Percentiles rank a stretch among this genome's conserved stretches.
Evolutionary conservation across 2,888 invertebrate species (phyloP).

Genomic region (Drosophila borealis): DNA sequence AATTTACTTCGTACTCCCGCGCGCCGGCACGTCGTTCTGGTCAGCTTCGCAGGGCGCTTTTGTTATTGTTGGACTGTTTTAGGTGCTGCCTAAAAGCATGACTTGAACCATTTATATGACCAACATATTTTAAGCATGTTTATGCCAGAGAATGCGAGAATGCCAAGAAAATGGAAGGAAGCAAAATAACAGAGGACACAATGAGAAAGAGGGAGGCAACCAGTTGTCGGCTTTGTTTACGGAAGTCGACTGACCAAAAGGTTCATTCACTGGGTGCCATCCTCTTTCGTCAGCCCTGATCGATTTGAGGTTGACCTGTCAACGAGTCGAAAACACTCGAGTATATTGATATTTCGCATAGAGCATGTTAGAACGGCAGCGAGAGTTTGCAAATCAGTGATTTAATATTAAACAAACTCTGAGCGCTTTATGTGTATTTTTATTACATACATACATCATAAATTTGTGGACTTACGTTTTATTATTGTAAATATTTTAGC

Average conservation of each 20-base stretch:
- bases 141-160: conserved; percentile 33
- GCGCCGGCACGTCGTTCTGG: conserved; percentile 1
- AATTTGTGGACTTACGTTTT: neutral
- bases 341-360: conserved; percentile 10
- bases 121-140: conserved; percentile 67
- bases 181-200: conserved; percentile 15
- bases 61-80: conserved; percentile 35
- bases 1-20: conserved; percentile 46
- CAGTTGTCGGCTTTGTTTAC: conserved; percentile 58
- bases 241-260: conserved; percentile 49
- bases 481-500: too few species aligned
- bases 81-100: conserved; percentile 58
- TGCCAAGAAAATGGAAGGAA: conserved; percentile 9
- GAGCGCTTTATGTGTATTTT: neutral
- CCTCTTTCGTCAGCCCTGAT: conserved; percentile 47
- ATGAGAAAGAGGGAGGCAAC: conserved; percentile 4
- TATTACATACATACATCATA: neutral
- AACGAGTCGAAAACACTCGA: conserved; percentile 22
- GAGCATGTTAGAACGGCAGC: neutral
- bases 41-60: neutral
- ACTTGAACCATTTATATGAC: conserved; percentile 58
- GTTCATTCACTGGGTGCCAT: conserved; percentile 58
- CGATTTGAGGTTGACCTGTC: conserved; percentile 57
- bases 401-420: conserved; percentile 18
- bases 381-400: neutral